Conservation (phyloP, 2,113 vertebrate genomes). For the Eleginops maclovinus region DNA sequence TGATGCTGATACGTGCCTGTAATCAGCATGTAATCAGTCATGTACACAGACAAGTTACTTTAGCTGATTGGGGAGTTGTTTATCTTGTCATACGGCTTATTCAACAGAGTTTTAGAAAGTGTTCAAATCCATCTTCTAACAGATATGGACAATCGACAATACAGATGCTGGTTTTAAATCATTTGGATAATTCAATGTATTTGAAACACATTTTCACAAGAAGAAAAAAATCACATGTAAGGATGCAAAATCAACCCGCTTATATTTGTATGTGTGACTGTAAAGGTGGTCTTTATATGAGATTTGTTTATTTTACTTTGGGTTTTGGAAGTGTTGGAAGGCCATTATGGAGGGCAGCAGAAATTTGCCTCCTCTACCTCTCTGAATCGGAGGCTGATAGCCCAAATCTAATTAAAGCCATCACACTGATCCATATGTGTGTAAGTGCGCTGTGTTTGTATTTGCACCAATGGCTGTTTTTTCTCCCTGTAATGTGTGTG, state of each 20-base stretch:
- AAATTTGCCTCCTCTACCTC: conserved; percentile 58
- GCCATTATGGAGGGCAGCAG: conserved; percentile 54
- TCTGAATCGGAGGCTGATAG: conserved; percentile 48
- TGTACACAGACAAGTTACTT: conserved; percentile 28
- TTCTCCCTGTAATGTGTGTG: not conserved
- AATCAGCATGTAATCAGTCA: conserved; percentile 34
- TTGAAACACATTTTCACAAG: not conserved
- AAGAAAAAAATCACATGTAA: not conserved
- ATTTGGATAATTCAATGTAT: not conserved
- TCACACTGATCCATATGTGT: conserved; percentile 44
- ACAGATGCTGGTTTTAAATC: not conserved
- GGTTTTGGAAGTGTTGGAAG: conserved; percentile 45
- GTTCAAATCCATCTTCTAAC: not conserved
- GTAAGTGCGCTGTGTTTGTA: not conserved
- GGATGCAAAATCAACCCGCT: not conserved
- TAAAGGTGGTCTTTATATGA: not conserved
- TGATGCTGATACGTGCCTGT: conserved; percentile 14
- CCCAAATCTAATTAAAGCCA: conserved; percentile 73
- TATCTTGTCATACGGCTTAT: conserved; percentile 4
- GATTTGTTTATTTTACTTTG: not conserved
- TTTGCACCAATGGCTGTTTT: not conserved
- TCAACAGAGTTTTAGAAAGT: not conserved
- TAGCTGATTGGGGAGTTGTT: conserved; percentile 41
- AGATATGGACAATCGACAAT: not conserved
- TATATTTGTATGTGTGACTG: not conserved